phyloP scores from a whole-genome alignment of 2,113 vertebrate genomes.

The Arvicanthis niloticus region DNA sequence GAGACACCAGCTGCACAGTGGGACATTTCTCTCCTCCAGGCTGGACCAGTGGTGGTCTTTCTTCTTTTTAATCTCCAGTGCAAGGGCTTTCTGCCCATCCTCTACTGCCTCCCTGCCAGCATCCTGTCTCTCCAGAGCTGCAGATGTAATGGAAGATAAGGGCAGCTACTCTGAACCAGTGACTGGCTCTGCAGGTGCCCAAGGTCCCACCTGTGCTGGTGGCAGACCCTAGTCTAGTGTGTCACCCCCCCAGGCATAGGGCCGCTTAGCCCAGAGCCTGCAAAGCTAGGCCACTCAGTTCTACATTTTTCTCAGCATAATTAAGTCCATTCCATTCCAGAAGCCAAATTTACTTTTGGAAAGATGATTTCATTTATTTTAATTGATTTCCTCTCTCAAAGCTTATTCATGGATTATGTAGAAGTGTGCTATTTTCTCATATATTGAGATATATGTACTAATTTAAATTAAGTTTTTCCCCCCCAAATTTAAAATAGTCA shows the following conservation, averaged over 20 bases:
- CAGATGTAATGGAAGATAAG: neutral
- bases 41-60: constrained; percentile 26
- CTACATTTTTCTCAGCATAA: constrained; percentile 22
- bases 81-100: constrained; percentile 46
- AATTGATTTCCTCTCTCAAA: constrained; percentile 71
- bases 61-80: constrained; percentile 64
- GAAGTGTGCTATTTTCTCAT: constrained; percentile 58
- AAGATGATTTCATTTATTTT: constrained; percentile 66
- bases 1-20: constrained; percentile 52
- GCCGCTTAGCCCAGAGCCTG: neutral
- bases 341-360: constrained; percentile 74
- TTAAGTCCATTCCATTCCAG: constrained; percentile 47
- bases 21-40: constrained; percentile 63
- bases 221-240: neutral
- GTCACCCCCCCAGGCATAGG: neutral
- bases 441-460: constrained; percentile 62
- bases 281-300: neutral
- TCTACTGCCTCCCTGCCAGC: constrained; percentile 1
- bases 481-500: constrained; percentile 70
- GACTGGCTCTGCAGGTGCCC: no score
- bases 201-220: neutral
- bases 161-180: rapidly evolving
- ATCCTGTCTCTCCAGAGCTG: constrained; percentile 9
- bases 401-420: constrained; percentile 49
- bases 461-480: constrained; percentile 66